Evolutionary conservation across 1,140 invertebrate genomes (phyloP), one percentile per base, ranked within the genome.

Genomic region (Drosophila nigromelanica): DNA sequence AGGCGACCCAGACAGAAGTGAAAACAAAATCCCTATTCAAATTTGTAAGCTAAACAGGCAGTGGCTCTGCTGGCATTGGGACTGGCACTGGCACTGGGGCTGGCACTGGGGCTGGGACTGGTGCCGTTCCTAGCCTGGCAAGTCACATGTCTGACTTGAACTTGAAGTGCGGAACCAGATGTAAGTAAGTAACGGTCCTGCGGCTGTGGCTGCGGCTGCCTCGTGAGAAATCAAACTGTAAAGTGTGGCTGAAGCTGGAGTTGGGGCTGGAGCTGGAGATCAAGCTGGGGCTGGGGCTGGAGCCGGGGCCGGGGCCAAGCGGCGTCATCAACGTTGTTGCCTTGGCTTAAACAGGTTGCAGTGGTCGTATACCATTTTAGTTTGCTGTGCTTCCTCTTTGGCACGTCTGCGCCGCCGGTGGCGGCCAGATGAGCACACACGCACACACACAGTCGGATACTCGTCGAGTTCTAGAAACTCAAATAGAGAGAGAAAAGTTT

Each of bases 11-110:
- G 83, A 89, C 83, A 89, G 72, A 78, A 87, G 82, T 87, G 82
- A 87, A 87, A 87, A 81, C 82, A 87, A 87, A 89, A 87, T 89
- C 83, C 82, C 82, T 87, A 87, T 87, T 87, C 79, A 87, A 87
- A 87, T 87, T 63, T 76, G 62, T 60, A 61, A 58, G 74, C 81
- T 73, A 50, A n/a, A 30, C 61, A 18, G 21, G 54, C 54, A 42
- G 37, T 42, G 37, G 39, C 39, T 55, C 37, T 70, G 39, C 33
- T 68, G 55, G 24, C 14, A 43, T 39, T 37, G 52, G 30, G 45
- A 18, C 30, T 56, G 43, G 18, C 4, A 60, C 74, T 64, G 75
- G 33, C 11, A 54, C 63, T 54, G 55, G 30, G 27, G 47, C 61
- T 61, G 24, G 33, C 11, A 54, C 63, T 54, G 55, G 35, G 27